These are phyloP conservation scores for Monochamus saltuarius DNA, from an alignment of 1,140 invertebrate genomes.

Conservation along the genomic window DNA sequence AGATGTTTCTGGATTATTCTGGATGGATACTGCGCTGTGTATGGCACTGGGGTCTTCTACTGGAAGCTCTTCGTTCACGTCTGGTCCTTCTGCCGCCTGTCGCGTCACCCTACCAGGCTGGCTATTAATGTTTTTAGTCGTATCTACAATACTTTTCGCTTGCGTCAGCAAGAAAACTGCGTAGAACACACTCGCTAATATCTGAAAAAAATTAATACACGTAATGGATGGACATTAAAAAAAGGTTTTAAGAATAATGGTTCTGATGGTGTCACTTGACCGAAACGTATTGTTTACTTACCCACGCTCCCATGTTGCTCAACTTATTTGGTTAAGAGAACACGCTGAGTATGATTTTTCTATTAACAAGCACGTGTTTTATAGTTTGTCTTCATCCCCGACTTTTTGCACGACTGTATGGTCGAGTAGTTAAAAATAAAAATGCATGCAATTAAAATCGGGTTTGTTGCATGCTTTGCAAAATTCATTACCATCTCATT, in stretches of 20 bases:
- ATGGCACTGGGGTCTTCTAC: background rate
- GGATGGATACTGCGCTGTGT: slow-evolving; percentile 16
- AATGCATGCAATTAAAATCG: background rate
- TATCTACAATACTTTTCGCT: background rate
- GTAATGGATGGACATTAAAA: too few relatives aligned
- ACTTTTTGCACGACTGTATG: background rate
- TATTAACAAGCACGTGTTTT: slow-evolving; percentile 2
- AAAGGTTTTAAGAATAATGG: too few relatives aligned
- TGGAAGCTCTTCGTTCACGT: slow-evolving; percentile 21
- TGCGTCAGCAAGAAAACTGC: too few relatives aligned
- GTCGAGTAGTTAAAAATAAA: background rate
- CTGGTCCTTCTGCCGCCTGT: background rate
- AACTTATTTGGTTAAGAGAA: slow-evolving; percentile 6
- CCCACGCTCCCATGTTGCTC: slow-evolving; percentile 15
- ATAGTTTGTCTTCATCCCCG: slow-evolving; percentile 9
- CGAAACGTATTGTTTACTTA: background rate
- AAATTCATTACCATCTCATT: too few relatives aligned
- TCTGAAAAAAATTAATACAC: background rate
- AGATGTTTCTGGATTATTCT: slow-evolving; percentile 12
- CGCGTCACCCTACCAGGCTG: background rate
- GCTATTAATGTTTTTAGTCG: slow-evolving; percentile 29
- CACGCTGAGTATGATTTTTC: slow-evolving; percentile 24
- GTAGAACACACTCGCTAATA: background rate
- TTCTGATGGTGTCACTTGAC: too few relatives aligned
- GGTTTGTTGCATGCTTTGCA: too few relatives aligned